Evolutionary conservation across 2,797 vertebrate genomes (phyloP).

Genomic region (Gastrophryne carolinensis): DNA sequence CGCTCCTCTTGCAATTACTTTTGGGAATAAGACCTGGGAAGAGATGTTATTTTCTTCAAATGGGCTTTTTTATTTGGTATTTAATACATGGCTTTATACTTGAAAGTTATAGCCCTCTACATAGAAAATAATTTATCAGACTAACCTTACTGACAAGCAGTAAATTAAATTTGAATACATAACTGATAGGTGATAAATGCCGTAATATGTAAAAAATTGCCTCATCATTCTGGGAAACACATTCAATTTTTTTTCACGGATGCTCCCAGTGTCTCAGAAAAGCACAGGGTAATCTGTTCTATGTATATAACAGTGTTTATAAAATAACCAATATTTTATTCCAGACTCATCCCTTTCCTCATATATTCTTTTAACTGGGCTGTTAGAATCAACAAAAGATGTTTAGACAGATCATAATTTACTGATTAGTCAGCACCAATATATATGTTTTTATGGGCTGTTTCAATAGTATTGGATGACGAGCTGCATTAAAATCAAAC

Average conservation of each 20-base stretch:
- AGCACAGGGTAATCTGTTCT: not conserved
- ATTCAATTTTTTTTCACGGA: slow-evolving; percentile 31
- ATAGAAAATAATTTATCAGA: slow-evolving; percentile 42
- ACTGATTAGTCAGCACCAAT: not conserved
- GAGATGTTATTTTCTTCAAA: slow-evolving; percentile 33
- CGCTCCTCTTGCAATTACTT: slow-evolving; percentile 18
- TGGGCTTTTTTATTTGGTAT: slow-evolving; percentile 39
- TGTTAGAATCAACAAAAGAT: not conserved
- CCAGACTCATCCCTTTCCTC: not conserved
- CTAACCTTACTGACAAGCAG: slow-evolving; percentile 47
- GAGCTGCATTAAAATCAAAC: not conserved
- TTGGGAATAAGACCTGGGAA: slow-evolving; percentile 2
- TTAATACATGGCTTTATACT: slow-evolving; percentile 43
- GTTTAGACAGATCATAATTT: slow-evolving; percentile 1
- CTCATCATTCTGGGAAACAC: slow-evolving; percentile 26
- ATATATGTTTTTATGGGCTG: not conserved
- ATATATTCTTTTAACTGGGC: not conserved
- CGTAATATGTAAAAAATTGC: slow-evolving; percentile 39
- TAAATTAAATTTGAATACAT: slow-evolving; percentile 51
- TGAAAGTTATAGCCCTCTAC: slow-evolving; percentile 26
- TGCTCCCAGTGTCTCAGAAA: not conserved
- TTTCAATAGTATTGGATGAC: not conserved
- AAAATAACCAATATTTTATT: slow-evolving; percentile 16
- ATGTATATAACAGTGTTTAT: slow-evolving; percentile 1
- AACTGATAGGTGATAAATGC: slow-evolving; percentile 47